Evolutionary conservation across 92 coral and sea anemone genomes (phyloP).

Genomic region (Blastomussa wellsi): DNA sequence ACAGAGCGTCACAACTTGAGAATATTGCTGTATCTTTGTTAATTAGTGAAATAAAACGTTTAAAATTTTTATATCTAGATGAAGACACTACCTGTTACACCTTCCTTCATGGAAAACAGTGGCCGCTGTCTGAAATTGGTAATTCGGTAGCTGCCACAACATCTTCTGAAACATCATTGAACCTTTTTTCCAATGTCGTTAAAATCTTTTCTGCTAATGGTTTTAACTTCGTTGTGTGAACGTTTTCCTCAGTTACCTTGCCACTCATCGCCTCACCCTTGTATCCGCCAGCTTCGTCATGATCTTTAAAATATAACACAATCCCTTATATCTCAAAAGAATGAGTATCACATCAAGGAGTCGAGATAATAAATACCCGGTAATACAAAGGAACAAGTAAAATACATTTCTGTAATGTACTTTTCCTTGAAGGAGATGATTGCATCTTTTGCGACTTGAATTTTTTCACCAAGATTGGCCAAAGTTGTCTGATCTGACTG

Average conservation of each 20-base stretch:
- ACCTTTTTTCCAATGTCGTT: constrained; percentile 21
- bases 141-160: constrained; percentile 23
- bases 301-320: constrained; percentile 28
- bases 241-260: background rate
- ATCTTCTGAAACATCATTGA: constrained; percentile 21
- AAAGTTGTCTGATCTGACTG: constrained; percentile 20
- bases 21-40: too few species aligned
- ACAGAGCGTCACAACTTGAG: background rate
- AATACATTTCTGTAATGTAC: background rate
- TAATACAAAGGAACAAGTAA: too few species aligned
- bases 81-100: constrained; percentile 16
- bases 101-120: constrained; percentile 19
- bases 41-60: background rate
- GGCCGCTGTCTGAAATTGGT: constrained; percentile 32
- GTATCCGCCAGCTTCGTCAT: constrained; percentile 2
- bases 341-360: background rate
- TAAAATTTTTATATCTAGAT: background rate
- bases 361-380: too few species aligned
- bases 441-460: constrained; percentile 15
- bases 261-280: constrained; percentile 28
- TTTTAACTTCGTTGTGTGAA: constrained; percentile 6
- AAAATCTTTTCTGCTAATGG: constrained; percentile 4
- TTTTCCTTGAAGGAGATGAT: constrained; percentile 26
- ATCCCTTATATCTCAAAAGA: background rate
- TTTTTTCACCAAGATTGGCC: constrained; percentile 26